Evolutionary conservation across 2,113 vertebrate species (phyloP).

Genomic region (Scytalopus superciliaris): DNA sequence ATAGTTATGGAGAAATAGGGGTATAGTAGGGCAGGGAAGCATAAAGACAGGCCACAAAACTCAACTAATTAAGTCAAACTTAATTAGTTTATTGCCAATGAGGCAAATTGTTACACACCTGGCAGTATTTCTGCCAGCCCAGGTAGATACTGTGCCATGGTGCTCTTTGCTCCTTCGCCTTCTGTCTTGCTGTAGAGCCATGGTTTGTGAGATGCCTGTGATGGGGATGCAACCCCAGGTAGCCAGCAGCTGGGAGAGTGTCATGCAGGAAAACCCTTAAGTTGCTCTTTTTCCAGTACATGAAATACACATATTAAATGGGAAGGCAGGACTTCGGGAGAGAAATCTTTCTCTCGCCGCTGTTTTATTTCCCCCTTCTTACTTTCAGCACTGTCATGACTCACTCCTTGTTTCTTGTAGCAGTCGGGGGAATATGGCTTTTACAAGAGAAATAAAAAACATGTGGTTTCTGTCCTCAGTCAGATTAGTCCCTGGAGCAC

Average conservation of each 20-base stretch:
- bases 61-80: background rate
- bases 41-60: background rate
- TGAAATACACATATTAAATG: background rate
- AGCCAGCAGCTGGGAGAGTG: background rate
- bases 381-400: background rate
- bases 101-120: background rate
- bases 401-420: background rate
- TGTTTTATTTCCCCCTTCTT: background rate
- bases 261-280: background rate
- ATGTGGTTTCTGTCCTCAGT: background rate
- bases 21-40: background rate
- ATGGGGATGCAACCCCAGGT: background rate
- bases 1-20: background rate
- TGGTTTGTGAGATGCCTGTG: fast-evolving
- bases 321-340: background rate
- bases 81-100: background rate
- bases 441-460: background rate
- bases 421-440: background rate
- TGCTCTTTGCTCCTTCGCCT: background rate
- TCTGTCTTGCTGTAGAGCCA: fast-evolving
- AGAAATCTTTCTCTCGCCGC: background rate
- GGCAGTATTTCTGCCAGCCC: background rate
- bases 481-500: background rate
- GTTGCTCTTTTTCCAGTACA: background rate
- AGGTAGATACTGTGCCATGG: background rate